These are phyloP conservation scores for Platynereis dumerilii DNA, from an alignment of 2,888 invertebrate species.

Conservation along the genomic window DNA sequence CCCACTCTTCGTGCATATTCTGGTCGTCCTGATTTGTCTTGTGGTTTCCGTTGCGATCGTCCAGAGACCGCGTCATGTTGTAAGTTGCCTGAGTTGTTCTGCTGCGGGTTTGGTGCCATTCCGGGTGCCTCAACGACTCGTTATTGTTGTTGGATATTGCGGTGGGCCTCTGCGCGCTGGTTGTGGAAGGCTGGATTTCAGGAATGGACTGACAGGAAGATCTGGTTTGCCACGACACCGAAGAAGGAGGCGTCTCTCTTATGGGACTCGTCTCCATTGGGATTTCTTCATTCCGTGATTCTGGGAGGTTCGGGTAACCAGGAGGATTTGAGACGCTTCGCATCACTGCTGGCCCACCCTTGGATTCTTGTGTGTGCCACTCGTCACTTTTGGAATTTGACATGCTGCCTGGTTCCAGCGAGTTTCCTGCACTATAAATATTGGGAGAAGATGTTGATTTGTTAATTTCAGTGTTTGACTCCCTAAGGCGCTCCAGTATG, in stretches of 20 bases:
- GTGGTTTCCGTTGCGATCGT: background rate
- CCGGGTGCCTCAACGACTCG: too few relatives aligned
- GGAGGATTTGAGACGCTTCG: background rate
- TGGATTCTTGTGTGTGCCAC: background rate
- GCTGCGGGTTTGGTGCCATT: too few relatives aligned
- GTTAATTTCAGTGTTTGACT: background rate
- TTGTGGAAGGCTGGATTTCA: background rate
- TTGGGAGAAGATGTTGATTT: background rate
- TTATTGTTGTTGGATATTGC: background rate
- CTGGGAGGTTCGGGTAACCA: background rate
- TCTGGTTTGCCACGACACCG: background rate
- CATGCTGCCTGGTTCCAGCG: constrained; percentile 10
- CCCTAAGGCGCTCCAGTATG: constrained; percentile 11
- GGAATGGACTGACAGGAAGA: background rate
- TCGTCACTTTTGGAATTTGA: background rate
- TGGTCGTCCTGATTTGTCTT: background rate
- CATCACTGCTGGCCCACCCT: background rate
- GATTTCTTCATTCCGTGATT: constrained; percentile 3
- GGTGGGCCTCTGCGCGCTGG: background rate
- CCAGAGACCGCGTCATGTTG: background rate
- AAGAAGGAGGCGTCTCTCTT: constrained; percentile 17
- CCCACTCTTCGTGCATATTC: background rate
- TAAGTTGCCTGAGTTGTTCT: background rate
- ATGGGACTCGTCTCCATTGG: constrained; percentile 24
- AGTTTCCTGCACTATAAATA: background rate